These are phyloP conservation scores for Sarotherodon lohbergeri DNA, from an alignment of 2,113 vertebrate genomes.

Conservation along the genomic window DNA sequence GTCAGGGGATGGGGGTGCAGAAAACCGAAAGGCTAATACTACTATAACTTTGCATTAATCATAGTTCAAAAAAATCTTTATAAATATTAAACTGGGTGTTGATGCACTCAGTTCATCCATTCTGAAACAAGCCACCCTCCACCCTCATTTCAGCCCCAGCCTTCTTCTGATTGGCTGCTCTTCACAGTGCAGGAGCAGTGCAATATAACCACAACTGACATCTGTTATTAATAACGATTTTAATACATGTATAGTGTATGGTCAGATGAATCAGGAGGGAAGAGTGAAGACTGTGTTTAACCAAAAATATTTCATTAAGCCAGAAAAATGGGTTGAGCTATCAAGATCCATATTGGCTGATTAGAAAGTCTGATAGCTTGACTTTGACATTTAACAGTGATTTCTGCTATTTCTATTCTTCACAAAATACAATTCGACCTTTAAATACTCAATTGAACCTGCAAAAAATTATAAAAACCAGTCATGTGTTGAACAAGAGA, in stretches of 20 bases:
- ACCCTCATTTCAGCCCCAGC: neutral
- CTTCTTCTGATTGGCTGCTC: neutral
- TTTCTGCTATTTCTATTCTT: slow-evolving; percentile 13
- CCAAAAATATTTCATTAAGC: slow-evolving; percentile 31
- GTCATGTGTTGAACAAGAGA: slow-evolving; percentile 28
- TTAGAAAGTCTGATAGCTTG: slow-evolving; percentile 39
- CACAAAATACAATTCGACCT: slow-evolving; percentile 52
- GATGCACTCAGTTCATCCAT: neutral
- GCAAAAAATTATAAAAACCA: slow-evolving; percentile 44
- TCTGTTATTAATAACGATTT: neutral
- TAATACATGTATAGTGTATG: neutral
- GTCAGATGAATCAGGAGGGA: neutral
- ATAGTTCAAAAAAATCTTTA: neutral
- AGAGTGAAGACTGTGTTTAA: neutral
- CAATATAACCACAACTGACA: neutral
- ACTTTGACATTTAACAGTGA: slow-evolving; percentile 52
- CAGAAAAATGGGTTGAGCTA: neutral
- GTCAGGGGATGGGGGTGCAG: neutral
- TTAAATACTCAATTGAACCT: slow-evolving; percentile 61
- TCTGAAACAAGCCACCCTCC: neutral
- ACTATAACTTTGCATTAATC: neutral
- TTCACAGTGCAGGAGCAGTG: neutral
- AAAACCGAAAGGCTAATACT: neutral
- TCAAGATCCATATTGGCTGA: slow-evolving; percentile 22
- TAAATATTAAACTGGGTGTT: neutral